Conservation (phyloP, 92 coral and sea anemone genomes). For the Phymanthus crucifer region DNA sequence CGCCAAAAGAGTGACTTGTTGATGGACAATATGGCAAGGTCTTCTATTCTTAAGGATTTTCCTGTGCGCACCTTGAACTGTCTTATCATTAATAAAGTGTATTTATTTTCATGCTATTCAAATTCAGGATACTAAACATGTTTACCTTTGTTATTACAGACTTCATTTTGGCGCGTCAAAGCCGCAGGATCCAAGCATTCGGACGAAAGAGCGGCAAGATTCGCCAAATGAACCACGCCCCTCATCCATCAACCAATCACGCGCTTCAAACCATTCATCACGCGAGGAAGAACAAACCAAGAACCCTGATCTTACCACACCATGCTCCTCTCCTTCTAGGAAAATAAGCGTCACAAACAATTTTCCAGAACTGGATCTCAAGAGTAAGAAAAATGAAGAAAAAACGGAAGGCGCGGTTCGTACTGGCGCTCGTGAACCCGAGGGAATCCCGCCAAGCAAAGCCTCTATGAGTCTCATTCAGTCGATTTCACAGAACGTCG, state of each 20-base stretch:
- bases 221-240: background rate
- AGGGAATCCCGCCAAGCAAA: slow-evolving; percentile 17
- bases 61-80: too few relatives aligned
- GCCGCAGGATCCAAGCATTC: background rate
- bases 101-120: too few relatives aligned
- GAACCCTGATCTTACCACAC: background rate
- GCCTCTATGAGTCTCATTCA: slow-evolving; percentile 37
- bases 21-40: too few relatives aligned
- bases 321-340: background rate
- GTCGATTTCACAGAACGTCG: slow-evolving; percentile 48
- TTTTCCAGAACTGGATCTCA: slow-evolving; percentile 23
- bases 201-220: background rate
- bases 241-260: background rate
- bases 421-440: slow-evolving; percentile 16
- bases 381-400: slow-evolving; percentile 25
- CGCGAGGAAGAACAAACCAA: background rate
- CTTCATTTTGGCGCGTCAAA: background rate
- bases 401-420: slow-evolving; percentile 14
- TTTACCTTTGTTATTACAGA: background rate
- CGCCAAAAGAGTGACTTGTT: too few relatives aligned
- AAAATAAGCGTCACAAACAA: slow-evolving; percentile 11
- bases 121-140: background rate
- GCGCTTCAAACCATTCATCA: background rate
- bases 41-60: too few relatives aligned
- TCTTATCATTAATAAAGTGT: too few relatives aligned